Base-by-base conservation (phyloP, 2,888 invertebrate genomes). In the Neoitamus cyanurus region DNA sequence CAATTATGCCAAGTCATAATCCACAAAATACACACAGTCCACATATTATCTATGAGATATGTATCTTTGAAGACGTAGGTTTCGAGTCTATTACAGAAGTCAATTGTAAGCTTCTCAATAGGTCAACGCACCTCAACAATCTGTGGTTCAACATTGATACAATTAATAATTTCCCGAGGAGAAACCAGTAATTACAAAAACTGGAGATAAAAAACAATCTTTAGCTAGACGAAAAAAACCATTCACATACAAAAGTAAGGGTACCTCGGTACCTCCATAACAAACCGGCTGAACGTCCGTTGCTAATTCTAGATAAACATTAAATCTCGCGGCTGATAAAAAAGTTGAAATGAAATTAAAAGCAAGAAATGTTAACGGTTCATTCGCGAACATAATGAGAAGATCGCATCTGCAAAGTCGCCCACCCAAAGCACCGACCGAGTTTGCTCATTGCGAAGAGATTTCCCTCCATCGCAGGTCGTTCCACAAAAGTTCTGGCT, bases 361-460 rank as follows among this genome's bases (percentile, higher is more conserved):
- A 83, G 73, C 75, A 72, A 83, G 30, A 85, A 85, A 85, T 68
- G 58, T 84, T 85, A 85, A 85, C 84, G 84, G 85, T 85, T 85
- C 37, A 85, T 82, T 82, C 82, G 84, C 80, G 68, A 80, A 42
- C 68, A 69, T 69, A 82, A 37, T 69, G 82, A 36, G 69, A 15
- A 36, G 20, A 36, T 82, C 82, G 31, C 20, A 69, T 82, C 69
- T 69, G 82, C 69, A 82, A 69, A 68, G 25, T 5, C 48, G 69
- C 36, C 82, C 82, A n/a, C 82, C 69, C n/a, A 36, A n/a, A 11
- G 37, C 37, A 48, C 48, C n/a, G 20, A 48, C 6, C 25, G 25
- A 34, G 34, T 20, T 13, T 28, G 15, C 36, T 80, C 58, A 48
- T 80, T 58, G 20, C 78, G 34, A 78, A 46, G 15, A 69, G 30